Base-by-base conservation (phyloP, 2,888 invertebrate species). In the Tortrix viridana region DNA sequence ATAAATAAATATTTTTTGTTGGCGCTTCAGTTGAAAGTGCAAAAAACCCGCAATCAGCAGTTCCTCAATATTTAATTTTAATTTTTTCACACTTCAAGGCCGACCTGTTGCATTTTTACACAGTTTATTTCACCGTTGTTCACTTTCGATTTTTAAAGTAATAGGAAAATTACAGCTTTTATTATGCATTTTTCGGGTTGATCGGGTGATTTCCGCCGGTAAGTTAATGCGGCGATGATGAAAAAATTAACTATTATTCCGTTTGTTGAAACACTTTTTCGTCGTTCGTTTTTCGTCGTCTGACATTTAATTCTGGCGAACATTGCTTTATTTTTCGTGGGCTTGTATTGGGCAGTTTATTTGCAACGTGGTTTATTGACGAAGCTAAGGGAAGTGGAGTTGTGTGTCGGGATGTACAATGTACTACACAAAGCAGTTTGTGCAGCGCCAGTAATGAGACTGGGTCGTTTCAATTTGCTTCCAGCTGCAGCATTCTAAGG, bases 1-100 rank as follows among this genome's bases (percentile, higher is more conserved):
- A 62, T 62, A 62, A 62, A 62, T 62, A 62, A 62, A 62, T 62
- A 62, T 62, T 57, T 56, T 57, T 62, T 57, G 46, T 61, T 38
- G 43, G 43, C 49, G 23, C 5, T 26, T 20, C 56, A 47, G 38
- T 57, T 57, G 52, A 62, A 62, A 62, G 46, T 56, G 62, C 38
- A 56, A 26, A 59, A 52, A 22, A n/a, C 32, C 32, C 9, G 32
- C 32, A 41, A 38, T 41, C n/a, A 41, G 14, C 41, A 41, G 7
- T 12, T 32, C 32, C 12, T 32, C 32, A 32, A 12, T 12, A 9
- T 32, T 32, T 32, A 32, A 32, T 32, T 32, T 32, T 32, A 32
- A 12, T 12, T 46, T 41, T 46, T 46, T 20, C 9, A 48, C 14
- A 44, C 4, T 44, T 19, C 44, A 44, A 44, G 16, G 18, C 44